A percentile compares a stretch with the other conserved stretches of the same genome.
Evolutionary conservation across 2,888 invertebrate species (phyloP).

Genomic region (Cecidostiba fungosa): DNA sequence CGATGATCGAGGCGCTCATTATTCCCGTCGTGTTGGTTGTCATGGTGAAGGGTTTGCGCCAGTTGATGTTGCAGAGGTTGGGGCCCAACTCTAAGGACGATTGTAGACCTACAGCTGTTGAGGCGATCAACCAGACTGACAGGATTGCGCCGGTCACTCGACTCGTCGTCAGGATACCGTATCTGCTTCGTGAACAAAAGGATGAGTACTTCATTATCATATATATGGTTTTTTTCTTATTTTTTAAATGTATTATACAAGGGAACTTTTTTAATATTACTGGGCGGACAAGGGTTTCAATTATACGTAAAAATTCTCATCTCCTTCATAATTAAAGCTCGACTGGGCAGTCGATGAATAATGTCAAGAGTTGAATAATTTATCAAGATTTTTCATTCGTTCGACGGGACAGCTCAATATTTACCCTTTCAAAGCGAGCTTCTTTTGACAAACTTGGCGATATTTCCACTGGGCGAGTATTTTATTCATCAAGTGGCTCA

Average conservation of each 20-base stretch:
- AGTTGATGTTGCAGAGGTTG: conserved; percentile 83
- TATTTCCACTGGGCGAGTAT: background rate
- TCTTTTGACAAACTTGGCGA: background rate
- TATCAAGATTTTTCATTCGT: background rate
- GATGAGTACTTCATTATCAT: background rate
- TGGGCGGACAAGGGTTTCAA: too few species aligned
- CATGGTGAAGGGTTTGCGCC: conserved; percentile 81
- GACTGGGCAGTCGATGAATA: background rate
- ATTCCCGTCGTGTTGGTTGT: conserved; percentile 80
- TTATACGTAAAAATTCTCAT: background rate
- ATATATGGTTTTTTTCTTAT: background rate
- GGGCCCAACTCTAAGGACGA: conserved; percentile 84
- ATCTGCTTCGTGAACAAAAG: conserved; percentile 68
- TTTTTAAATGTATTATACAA: background rate
- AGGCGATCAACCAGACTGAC: conserved; percentile 83
- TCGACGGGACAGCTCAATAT: background rate
- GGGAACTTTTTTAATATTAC: background rate
- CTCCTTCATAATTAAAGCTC: background rate
- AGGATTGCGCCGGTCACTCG: conserved; percentile 82
- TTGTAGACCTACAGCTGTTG: conserved; percentile 83
- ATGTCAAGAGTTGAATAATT: background rate
- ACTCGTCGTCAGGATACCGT: conserved; percentile 81
- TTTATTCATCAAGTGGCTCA: background rate
- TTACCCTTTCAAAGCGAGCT: background rate
- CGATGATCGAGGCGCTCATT: conserved; percentile 82